phyloP scores from a whole-genome alignment of 2,888 invertebrate genomes.

The Drosophila algonquin region DNA sequence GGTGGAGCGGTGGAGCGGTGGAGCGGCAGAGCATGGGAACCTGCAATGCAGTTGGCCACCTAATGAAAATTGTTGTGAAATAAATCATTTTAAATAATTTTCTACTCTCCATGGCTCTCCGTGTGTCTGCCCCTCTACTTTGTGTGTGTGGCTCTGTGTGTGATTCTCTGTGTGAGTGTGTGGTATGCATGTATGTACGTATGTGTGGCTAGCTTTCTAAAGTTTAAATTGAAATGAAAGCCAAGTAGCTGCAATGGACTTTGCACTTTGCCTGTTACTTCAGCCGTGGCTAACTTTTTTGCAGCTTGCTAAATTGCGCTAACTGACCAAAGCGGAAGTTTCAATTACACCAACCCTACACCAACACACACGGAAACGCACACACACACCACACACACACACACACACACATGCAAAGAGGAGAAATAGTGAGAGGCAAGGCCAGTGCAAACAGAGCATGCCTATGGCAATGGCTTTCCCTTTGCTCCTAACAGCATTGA shows the following conservation, averaged over 20 bases:
- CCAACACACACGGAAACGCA: slow-evolving; percentile 38
- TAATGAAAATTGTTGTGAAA: slow-evolving; percentile 78
- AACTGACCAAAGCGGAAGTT: slow-evolving; percentile 79
- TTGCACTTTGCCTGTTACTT: slow-evolving; percentile 78
- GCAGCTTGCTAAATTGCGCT: slow-evolving; percentile 79
- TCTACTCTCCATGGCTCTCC: slow-evolving; percentile 60
- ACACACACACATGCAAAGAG: background rate
- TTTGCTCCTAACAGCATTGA: slow-evolving; percentile 61
- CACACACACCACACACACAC: slow-evolving; percentile 14
- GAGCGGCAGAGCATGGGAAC: slow-evolving; percentile 18
- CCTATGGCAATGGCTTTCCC: slow-evolving; percentile 32
- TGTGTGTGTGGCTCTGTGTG: slow-evolving; percentile 3
- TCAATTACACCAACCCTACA: slow-evolving; percentile 65
- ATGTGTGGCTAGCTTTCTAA: slow-evolving; percentile 46
- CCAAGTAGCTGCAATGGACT: slow-evolving; percentile 76
- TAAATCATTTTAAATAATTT: slow-evolving; percentile 78
- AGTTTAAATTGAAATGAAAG: slow-evolving; percentile 78
- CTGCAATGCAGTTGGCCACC: slow-evolving; percentile 71
- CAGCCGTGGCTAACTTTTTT: slow-evolving; percentile 76
- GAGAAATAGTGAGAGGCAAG: slow-evolving; percentile 23
- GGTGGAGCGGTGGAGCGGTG: no score
- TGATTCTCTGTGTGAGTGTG: background rate
- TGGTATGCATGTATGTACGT: slow-evolving; percentile 15
- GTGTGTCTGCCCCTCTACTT: slow-evolving; percentile 9
- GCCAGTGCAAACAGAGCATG: slow-evolving; percentile 36